phyloP scores from a whole-genome alignment of 2,797 vertebrate genomes.

The Trachops cirrhosus region DNA sequence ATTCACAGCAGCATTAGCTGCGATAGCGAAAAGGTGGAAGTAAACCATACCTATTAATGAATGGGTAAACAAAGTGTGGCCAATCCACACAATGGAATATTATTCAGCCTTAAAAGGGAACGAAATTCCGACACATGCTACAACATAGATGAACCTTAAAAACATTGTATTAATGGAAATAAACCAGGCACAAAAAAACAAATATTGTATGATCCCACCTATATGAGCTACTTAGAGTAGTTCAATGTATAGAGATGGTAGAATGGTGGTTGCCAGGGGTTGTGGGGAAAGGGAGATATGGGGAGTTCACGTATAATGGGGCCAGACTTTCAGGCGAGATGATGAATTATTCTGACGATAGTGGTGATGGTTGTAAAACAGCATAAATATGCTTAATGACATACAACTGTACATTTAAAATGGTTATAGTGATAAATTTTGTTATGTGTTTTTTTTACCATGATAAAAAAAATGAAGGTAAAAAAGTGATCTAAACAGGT shows the following conservation, averaged over 20 bases:
- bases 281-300: neutral
- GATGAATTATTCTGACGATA: neutral
- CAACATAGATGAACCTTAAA: neutral
- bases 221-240: neutral
- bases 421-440: neutral
- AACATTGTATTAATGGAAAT: neutral
- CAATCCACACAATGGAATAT: neutral
- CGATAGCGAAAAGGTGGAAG: neutral
- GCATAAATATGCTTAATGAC: neutral
- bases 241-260: neutral
- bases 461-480: neutral
- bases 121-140: neutral
- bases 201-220: no score
- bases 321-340: neutral
- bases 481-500: neutral
- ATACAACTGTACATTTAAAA: neutral
- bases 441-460: neutral
- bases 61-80: neutral
- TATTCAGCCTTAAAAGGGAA: neutral
- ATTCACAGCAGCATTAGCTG: neutral
- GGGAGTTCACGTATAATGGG: neutral
- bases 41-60: neutral
- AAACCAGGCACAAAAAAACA: neutral
- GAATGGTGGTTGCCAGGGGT: neutral
- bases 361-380: neutral